Evolutionary conservation across 2,113 vertebrate genomes (phyloP).

Genomic region (Pangasianodon hypophthalmus): DNA sequence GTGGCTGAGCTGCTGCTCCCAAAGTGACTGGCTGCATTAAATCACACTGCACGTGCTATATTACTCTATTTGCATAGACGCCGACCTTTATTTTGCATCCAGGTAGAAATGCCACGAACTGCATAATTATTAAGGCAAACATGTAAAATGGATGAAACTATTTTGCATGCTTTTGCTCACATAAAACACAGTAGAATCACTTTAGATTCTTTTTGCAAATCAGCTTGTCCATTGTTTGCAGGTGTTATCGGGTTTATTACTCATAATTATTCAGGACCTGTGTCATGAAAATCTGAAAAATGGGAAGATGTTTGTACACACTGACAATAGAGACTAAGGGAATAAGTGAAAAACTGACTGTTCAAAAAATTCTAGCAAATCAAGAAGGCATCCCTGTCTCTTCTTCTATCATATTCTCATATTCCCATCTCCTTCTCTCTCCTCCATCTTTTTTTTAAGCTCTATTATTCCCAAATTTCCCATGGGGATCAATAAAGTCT

Average conservation of each 20-base stretch:
- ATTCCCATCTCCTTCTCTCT: not conserved
- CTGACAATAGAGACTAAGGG: too few species aligned
- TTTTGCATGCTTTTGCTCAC: not conserved
- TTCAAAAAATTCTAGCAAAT: too few species aligned
- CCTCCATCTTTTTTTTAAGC: not conserved
- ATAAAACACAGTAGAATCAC: not conserved
- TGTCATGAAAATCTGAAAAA: too few species aligned
- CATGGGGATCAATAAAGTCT: not conserved
- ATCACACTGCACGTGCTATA: not conserved
- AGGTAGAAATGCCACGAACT: not conserved
- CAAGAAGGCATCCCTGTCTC: too few species aligned
- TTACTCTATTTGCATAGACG: not conserved
- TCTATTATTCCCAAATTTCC: not conserved
- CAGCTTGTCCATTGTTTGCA: not conserved
- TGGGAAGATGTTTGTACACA: too few species aligned
- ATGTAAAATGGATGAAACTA: not conserved
- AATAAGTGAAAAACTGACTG: not conserved
- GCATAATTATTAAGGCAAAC: not conserved
- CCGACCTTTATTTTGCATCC: not conserved
- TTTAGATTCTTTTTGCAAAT: not conserved
- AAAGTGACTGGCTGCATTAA: not conserved
- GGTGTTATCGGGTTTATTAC: not conserved
- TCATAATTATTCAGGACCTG: not conserved
- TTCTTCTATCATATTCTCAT: not conserved
- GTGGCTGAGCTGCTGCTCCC: not conserved